A percentile compares a stretch with the other conserved stretches of the same genome.
Evolutionary conservation across 1,140 invertebrate species (phyloP).

Genomic region (Leguminivora glycinivorella): DNA sequence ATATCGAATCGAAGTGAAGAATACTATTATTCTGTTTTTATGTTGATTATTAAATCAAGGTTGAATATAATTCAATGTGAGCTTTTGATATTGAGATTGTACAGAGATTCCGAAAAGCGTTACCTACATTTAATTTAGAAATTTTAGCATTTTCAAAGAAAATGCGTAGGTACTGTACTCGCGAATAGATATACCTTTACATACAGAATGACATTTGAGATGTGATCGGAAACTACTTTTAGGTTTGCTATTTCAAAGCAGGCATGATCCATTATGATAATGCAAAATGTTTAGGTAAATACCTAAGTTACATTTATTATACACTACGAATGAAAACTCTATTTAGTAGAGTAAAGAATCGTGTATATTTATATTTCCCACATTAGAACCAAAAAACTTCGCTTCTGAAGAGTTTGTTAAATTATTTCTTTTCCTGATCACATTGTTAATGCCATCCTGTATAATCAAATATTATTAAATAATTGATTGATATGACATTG

Average conservation of each 20-base stretch:
- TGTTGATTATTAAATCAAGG: slow-evolving; percentile 25
- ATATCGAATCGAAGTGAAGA: slow-evolving; percentile 14
- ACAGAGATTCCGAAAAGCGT: slow-evolving; percentile 13
- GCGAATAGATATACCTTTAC: background rate
- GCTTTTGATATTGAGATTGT: slow-evolving; percentile 26
- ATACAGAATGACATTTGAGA: background rate
- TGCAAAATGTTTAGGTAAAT: background rate
- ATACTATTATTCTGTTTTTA: slow-evolving; percentile 19
- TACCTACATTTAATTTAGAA: slow-evolving; percentile 1
- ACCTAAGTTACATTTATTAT: too few relatives aligned
- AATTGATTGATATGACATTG: background rate
- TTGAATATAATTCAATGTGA: slow-evolving; percentile 20
- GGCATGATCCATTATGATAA: background rate
- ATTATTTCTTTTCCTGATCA: background rate
- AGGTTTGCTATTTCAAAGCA: background rate
- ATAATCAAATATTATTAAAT: background rate
- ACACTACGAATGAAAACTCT: background rate
- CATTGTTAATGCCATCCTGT: background rate
- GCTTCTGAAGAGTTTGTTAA: background rate
- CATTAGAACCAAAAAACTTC: background rate
- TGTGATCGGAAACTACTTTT: background rate
- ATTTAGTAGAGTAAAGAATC: background rate
- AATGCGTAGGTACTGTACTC: background rate
- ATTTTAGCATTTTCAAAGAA: slow-evolving; percentile 13
- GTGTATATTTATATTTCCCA: background rate